Conservation (phyloP, 2,113 vertebrate species). For the Hemiprocne comata region DNA sequence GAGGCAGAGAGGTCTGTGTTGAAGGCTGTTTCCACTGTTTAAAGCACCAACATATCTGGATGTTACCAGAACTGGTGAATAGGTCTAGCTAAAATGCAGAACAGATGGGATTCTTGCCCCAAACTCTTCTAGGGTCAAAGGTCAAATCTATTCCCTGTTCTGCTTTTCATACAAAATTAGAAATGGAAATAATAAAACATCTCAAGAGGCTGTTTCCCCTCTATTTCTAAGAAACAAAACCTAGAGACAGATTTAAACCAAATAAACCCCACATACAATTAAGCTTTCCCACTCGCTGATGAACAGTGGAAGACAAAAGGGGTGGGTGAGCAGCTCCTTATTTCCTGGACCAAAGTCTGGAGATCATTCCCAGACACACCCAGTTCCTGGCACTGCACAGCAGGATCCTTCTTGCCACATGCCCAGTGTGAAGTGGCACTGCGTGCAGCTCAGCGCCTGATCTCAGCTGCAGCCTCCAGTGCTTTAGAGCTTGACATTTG, state of each 20-base stretch:
- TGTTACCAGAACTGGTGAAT: conserved; percentile 32
- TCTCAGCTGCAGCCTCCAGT: not conserved
- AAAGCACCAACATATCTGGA: not conserved
- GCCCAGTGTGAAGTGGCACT: not conserved
- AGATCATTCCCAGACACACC: conserved; percentile 12
- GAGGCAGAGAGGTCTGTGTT: not conserved
- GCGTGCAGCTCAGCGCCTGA: not conserved
- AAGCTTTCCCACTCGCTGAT: conserved; percentile 1
- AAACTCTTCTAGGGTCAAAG: conserved; percentile 23
- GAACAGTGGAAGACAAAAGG: conserved; percentile 28
- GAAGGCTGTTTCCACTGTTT: conserved; percentile 1
- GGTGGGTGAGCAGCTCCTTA: not conserved
- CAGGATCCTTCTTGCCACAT: conserved; percentile 3
- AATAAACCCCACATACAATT: not conserved
- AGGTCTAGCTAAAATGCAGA: conserved; percentile 23
- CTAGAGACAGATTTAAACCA: not conserved
- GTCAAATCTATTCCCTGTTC: not conserved
- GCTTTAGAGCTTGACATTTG: not conserved
- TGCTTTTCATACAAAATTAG: not conserved
- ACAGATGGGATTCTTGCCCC: conserved; percentile 57
- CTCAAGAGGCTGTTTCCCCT: not conserved
- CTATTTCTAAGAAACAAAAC: not conserved
- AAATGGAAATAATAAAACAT: conserved; percentile 39
- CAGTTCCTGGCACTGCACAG: conserved; percentile 5
- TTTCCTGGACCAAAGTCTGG: conserved; percentile 27